Evolutionary conservation across 2,113 vertebrate genomes (phyloP), one percentile per base, ranked within the genome.

Genomic region (Actenoides hombroni): DNA sequence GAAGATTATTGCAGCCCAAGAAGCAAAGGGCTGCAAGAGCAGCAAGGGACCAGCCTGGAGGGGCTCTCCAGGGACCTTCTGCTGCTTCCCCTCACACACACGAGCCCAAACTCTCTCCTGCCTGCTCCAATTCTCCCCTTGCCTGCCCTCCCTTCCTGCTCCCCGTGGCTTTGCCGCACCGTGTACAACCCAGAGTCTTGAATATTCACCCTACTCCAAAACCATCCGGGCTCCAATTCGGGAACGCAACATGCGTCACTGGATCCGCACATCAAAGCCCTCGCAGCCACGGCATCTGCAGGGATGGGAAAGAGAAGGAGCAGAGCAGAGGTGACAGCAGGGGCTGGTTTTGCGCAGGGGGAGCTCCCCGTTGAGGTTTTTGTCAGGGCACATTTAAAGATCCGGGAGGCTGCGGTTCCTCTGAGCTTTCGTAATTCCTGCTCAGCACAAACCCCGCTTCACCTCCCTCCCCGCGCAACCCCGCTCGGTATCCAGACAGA

Each of bases 241-340:
- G 87, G 87, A 94, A 61, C 9, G 59, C 59, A 88, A 77, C 37
- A 1, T 51, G 67, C 37, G 20, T 92, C 94, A 91, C 93, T 31
- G 16, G 3, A 86, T 90, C 93, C 88, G 90, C 96, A 96, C 96
- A 93, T 93, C 90, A 96, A 96, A 96, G 95, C 19, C 88, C 69
- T 76, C 0, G 1, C 57, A 94, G 92, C 77, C 88, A 71, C 68
- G 44, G 91, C 92, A 87, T 26, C 93, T 39, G 19, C 60, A 23
- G 88, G 95, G 91, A 79, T 14, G 26, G 48, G 76, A 23, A 57
- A 90, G 86, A 83, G 74, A 86, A 92, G 73, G 33, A 89, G 61
- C 56, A 39, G 69, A 48, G 10, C 35, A 82, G 92, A 93, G 94
- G 86, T 88, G 92, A 83, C 10, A 10, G 61, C 13, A 9, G 80